Evolutionary conservation across 2,888 invertebrate species (phyloP), one percentile per base, ranked within the genome.

Genomic region (Ophion ellenae): DNA sequence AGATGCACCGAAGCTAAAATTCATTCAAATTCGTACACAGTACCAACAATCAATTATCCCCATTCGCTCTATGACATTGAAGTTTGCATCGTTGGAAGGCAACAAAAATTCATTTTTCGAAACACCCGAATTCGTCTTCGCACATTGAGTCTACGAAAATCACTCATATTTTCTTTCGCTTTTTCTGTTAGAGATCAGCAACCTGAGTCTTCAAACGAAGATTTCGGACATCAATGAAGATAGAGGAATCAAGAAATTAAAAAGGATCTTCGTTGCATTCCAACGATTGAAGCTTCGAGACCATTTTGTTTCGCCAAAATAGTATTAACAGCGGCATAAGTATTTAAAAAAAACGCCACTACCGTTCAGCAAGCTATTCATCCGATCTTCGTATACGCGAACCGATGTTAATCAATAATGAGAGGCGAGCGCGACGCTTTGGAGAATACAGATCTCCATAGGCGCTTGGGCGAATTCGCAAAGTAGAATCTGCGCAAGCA

Each of bases 401-500:
- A 67, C 66, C 73, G 74, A 74, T 73, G 73, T 59, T 74, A 74
- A 81, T 81, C 81, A 74, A 81, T 81, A 81, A 81, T 81, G 81
- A 81, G 66, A 81, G 81, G 67, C 57, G 45, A 81, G 32, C 28
- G 67, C 70, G 79, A 79, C 71, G 63, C 74, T 75, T 67, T 45
- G 14, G 74, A 67, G 40, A 53, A 79, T 63, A 80, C 67, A 74
- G 59, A 81, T 79, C 79, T 79, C 53, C 17, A 17, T n/a, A 53
- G 36, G 59, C 59, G 32, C 67, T 45, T 40, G 47, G 74, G 74
- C 74, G 74, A 75, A 81, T 80, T 80, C 76, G 63, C 85, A 47
- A 63, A 67, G 83, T 80, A 83, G 80, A 83, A 86, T 83, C 84
- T 81, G 74, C 76, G 70, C 53, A 14, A 70, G 74, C 78, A 63